Evolutionary conservation across 1,140 invertebrate genomes (phyloP), one percentile per base, ranked within the genome.

Genomic region (Sarcophaga bullata): DNA sequence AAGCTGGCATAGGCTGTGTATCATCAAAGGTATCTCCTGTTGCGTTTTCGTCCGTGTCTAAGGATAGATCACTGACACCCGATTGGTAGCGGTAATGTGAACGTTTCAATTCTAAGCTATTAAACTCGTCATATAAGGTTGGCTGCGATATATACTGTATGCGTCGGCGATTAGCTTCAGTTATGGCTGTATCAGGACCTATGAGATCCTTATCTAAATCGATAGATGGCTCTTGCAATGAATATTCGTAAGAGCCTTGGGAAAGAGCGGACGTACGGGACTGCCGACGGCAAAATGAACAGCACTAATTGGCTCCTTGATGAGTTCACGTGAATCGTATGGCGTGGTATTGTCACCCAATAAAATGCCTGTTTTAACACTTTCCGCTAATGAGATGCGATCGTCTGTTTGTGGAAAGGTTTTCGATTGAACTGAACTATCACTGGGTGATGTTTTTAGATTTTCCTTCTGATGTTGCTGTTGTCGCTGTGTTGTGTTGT

Each of bases 1-100:
- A 92, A 82, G 91, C 91, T 73, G 91, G 91, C 91, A 92, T 92
- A 54, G 76, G 83, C 78, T 76, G 73, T 49, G 50, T 52, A 9
- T 78, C 75, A 9, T 78, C 48, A 78, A 52, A 8, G 1, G 17
- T 86, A 78, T 75, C 81, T 37, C 25, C 25, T 37, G 25, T 4
- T 49, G 49, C 73, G n/a, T 86, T 84, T 82, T 85, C 84, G 49
- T 88, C 86, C 68, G 83, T 80, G 49, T 85, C 83, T n/a, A 80
- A 72, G 6, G 85, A 86, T 80, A 85, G 85, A 15, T 89, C 86
- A 80, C 85, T 89, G n/a, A 83, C 85, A 80, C 85, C 84, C 8
- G 87, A 87, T 58, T 87, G 84, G 82, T 87, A 85, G 78, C 81
- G 84, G 15, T 87, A 19, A 3, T 86, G 85, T 81, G 88, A 85